Evolutionary conservation across 1,140 invertebrate species (phyloP).

Genomic region (Aphis craccivora): DNA sequence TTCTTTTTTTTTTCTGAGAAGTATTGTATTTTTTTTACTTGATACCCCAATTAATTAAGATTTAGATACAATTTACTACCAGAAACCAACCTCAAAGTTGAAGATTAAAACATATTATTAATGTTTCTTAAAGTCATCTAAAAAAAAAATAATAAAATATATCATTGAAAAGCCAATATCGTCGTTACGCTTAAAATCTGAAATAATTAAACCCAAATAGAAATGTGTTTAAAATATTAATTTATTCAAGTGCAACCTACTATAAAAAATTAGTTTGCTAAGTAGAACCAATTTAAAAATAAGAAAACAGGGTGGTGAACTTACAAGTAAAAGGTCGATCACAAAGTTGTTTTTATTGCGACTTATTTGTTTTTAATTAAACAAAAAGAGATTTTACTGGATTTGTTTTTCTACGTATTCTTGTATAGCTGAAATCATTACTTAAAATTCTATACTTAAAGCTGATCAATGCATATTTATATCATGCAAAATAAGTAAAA

Average conservation of each 20-base stretch:
- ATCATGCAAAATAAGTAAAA: neutral
- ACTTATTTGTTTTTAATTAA: slow-evolving; percentile 40
- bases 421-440: neutral
- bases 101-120: too few relatives aligned
- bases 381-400: neutral
- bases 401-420: too few relatives aligned
- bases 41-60: too few relatives aligned
- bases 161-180: neutral
- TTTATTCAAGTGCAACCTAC: slow-evolving; percentile 18
- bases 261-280: neutral
- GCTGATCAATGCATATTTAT: neutral
- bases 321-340: neutral
- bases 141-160: neutral
- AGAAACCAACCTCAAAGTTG: too few relatives aligned
- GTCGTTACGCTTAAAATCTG: neutral
- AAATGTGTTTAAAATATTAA: neutral
- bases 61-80: too few relatives aligned
- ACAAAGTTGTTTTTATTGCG: neutral
- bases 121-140: too few relatives aligned
- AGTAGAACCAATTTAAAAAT: slow-evolving; percentile 27
- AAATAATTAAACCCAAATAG: neutral
- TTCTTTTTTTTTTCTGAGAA: too few relatives aligned
- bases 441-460: neutral
- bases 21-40: too few relatives aligned
- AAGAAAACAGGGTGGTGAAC: neutral